These are phyloP conservation scores for Strigamia transsilvanica DNA, from an alignment of 2,888 invertebrate species.

Conservation along the genomic window DNA sequence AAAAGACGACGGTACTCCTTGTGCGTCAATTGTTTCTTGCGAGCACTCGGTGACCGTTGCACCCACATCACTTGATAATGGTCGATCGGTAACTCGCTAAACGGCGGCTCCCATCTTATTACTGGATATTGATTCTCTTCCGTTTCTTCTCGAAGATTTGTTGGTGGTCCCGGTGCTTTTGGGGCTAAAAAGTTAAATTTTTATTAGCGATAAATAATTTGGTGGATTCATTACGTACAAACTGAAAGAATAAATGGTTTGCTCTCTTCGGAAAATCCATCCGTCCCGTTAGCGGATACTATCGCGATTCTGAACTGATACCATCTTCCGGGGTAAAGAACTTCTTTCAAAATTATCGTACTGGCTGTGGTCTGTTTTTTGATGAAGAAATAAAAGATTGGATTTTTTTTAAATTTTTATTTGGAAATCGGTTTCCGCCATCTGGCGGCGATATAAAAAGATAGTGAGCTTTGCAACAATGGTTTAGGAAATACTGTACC, in stretches of 20 bases:
- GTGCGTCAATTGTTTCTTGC: not conserved
- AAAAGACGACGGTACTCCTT: not conserved
- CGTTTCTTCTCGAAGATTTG: constrained; percentile 32
- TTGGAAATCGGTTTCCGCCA: not conserved
- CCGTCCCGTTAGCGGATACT: constrained; percentile 43
- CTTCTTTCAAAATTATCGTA: constrained; percentile 53
- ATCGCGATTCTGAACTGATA: constrained; percentile 50
- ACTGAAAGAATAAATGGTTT: constrained; percentile 43
- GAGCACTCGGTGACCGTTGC: not conserved
- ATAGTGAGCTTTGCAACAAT: too few relatives aligned
- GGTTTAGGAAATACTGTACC: too few relatives aligned
- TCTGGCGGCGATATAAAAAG: not conserved
- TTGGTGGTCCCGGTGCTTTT: constrained; percentile 43
- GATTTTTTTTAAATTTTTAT: not conserved
- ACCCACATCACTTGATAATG: constrained; percentile 24
- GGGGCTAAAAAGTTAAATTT: not conserved
- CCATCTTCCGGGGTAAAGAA: constrained; percentile 51
- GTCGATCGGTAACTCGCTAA: constrained; percentile 35
- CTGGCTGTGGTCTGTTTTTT: constrained; percentile 40
- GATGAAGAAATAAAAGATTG: not conserved
- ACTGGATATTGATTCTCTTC: not conserved
- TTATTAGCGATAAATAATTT: too few relatives aligned
- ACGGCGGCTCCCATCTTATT: constrained; percentile 42
- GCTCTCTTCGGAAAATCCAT: constrained; percentile 41
- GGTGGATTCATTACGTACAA: constrained; percentile 3